Percentiles rank a stretch among this genome's conserved stretches.
These are phyloP conservation scores for Spongilla lacustris DNA, from an alignment of 37 sponge, comb jelly and placozoan species.

Conservation along the genomic window DNA sequence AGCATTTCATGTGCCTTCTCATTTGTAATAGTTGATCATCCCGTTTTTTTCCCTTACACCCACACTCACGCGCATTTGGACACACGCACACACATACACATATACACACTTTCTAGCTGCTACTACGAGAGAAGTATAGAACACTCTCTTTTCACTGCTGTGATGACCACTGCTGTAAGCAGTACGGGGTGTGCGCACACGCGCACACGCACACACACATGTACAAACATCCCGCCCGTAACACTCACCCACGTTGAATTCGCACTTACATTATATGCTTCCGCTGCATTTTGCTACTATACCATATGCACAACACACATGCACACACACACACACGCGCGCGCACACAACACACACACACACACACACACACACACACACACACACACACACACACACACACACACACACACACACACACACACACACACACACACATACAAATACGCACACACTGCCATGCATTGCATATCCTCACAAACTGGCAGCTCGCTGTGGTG, in stretches of 20 bases:
- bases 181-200: not conserved
- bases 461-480: not conserved
- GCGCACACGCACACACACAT: too few relatives aligned
- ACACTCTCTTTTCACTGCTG: constrained; percentile 49
- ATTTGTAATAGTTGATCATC: too few relatives aligned
- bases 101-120: not conserved
- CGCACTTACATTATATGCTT: too few relatives aligned
- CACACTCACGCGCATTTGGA: too few relatives aligned
- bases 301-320: too few relatives aligned
- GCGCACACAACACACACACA: not conserved
- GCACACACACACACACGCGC: not conserved
- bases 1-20: too few relatives aligned
- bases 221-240: too few relatives aligned
- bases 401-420: constrained; percentile 12
- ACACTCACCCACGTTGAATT: too few relatives aligned
- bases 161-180: constrained; percentile 72
- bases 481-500: not conserved
- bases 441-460: not conserved
- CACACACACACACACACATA: constrained; percentile 36
- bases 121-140: not conserved
- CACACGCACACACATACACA: not conserved
- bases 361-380: not conserved
- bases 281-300: too few relatives aligned
- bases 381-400: not conserved
- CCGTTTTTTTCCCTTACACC: too few relatives aligned